These are phyloP conservation scores for Tethea ocularis DNA, from an alignment of 2,888 invertebrate genomes.

Conservation along the genomic window DNA sequence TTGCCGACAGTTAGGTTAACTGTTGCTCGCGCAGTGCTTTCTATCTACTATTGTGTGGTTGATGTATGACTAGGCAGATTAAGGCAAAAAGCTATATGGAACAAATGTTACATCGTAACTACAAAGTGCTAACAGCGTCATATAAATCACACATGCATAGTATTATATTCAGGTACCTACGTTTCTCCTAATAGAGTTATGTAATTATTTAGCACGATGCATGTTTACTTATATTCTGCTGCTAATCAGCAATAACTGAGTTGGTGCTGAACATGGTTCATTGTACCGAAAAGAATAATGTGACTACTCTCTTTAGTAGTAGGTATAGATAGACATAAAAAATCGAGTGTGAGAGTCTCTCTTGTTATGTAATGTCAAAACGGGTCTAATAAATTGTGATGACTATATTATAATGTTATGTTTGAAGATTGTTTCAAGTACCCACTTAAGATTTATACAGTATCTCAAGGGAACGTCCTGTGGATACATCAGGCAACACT, in stretches of 20 bases:
- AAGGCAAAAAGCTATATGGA: conserved; percentile 42
- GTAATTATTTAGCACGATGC: not conserved
- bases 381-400: not conserved
- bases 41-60: conserved; percentile 66
- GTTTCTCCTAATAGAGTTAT: not conserved
- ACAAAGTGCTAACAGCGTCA: not conserved
- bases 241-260: no score
- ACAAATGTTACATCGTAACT: conserved; percentile 21
- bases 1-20: conserved; percentile 77
- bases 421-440: not conserved
- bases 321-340: no score
- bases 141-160: not conserved
- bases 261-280: no score
- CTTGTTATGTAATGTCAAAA: no score
- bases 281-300: no score
- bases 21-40: conserved; percentile 70
- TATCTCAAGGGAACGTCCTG: not conserved
- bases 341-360: no score
- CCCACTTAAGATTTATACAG: not conserved
- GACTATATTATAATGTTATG: no score
- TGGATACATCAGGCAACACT: conserved; percentile 30
- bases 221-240: not conserved
- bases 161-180: not conserved
- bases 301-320: no score
- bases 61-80: conserved; percentile 64